These are phyloP conservation scores for Eueremaeus valkanovi DNA, from an alignment of 2,888 invertebrate species.

Conservation along the genomic window DNA sequence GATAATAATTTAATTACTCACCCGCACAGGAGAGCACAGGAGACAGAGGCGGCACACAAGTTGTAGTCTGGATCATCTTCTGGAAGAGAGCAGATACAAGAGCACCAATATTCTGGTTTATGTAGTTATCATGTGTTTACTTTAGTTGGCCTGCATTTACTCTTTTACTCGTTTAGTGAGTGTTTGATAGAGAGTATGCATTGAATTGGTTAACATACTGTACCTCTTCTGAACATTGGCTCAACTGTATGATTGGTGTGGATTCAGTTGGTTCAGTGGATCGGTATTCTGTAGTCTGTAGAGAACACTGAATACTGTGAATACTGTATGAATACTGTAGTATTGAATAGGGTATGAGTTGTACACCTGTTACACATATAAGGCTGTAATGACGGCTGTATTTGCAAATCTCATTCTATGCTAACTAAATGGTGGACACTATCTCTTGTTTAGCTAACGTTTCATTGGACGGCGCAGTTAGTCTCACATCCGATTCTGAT, in stretches of 20 bases:
- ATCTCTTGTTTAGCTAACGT: slow-evolving; percentile 14
- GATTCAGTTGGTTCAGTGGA: neutral
- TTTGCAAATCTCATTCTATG: slow-evolving; percentile 2
- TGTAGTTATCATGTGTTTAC: slow-evolving; percentile 21
- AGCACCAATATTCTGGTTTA: neutral
- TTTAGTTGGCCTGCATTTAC: slow-evolving; percentile 24
- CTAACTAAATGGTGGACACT: slow-evolving; percentile 34
- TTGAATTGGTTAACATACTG: no score
- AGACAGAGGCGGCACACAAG: no score
- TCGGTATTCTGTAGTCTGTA: no score
- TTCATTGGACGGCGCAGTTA: slow-evolving; percentile 7
- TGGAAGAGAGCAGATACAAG: slow-evolving; percentile 8
- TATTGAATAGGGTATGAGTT: neutral
- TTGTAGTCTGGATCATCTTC: neutral
- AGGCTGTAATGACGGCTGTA: neutral
- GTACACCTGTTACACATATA: slow-evolving; percentile 22
- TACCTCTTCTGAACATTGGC: no score
- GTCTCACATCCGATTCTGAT: slow-evolving; percentile 19
- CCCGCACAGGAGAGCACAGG: neutral
- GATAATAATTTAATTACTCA: slow-evolving; percentile 12
- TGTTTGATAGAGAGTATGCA: neutral
- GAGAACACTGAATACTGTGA: no score
- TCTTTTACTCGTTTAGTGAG: neutral
- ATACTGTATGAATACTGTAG: neutral
- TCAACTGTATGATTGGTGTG: neutral